Conservation (phyloP, 2,797 vertebrate species). For the Hylomyscus alleni region DNA sequence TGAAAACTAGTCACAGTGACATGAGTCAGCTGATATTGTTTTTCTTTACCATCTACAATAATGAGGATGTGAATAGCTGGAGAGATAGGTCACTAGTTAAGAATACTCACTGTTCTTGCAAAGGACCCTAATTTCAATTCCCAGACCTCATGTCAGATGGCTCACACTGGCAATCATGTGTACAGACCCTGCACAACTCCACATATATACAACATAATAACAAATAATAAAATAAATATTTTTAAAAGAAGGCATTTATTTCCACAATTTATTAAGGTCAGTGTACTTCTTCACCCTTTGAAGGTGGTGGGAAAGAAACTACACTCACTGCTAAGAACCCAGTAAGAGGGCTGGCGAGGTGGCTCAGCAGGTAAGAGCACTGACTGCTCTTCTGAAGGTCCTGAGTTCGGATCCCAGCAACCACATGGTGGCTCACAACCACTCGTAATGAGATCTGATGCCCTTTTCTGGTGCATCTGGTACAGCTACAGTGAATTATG, state of each 20-base stretch:
- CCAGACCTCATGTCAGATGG: not conserved
- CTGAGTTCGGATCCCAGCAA: no score
- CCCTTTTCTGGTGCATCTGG: no score
- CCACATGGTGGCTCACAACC: no score
- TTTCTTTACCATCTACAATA: slow-evolving; percentile 1
- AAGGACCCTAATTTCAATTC: not conserved
- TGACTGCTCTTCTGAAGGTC: no score
- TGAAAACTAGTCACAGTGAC: slow-evolving; percentile 19
- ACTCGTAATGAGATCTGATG: no score
- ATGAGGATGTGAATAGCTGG: not conserved
- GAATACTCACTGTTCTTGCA: not conserved
- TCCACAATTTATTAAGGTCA: not conserved
- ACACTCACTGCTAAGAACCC: not conserved
- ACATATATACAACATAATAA: not conserved
- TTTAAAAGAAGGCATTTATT: not conserved
- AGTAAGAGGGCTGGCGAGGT: no score
- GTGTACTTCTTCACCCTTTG: not conserved
- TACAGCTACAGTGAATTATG: no score
- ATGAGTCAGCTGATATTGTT: not conserved
- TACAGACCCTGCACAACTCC: not conserved
- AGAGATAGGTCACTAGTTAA: not conserved
- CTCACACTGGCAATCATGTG: not conserved
- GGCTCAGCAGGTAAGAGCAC: no score
- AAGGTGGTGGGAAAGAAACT: not conserved
- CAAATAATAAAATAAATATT: not conserved